A percentile compares a stretch with the other conserved stretches of the same genome.
These are phyloP conservation scores for Margaritifera margaritifera DNA, from an alignment of 2,888 invertebrate species.

Conservation along the genomic window DNA sequence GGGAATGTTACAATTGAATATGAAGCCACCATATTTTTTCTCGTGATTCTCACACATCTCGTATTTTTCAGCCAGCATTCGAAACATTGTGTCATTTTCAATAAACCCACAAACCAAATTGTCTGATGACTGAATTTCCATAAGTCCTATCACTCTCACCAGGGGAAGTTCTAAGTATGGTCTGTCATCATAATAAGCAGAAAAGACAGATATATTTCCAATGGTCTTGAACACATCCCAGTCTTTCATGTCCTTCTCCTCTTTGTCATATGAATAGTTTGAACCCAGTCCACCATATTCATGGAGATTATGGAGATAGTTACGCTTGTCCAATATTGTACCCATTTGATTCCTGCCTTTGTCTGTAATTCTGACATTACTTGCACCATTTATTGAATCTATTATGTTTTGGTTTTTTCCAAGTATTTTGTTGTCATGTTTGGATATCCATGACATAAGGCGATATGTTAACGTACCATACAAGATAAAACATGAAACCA, in stretches of 20 bases:
- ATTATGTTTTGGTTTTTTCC: too few relatives aligned
- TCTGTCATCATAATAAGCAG: conserved; percentile 56
- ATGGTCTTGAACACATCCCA: conserved; percentile 20
- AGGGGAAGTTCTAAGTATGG: conserved; percentile 16
- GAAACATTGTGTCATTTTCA: conserved; percentile 23
- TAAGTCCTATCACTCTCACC: conserved; percentile 47
- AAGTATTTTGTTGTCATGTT: too few relatives aligned
- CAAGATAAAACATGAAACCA: conserved; percentile 15
- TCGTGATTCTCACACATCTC: conserved; percentile 72
- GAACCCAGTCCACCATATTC: too few relatives aligned
- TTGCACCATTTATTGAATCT: too few relatives aligned
- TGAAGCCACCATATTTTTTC: conserved; percentile 66
- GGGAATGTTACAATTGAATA: conserved; percentile 63
- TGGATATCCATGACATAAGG: too few relatives aligned
- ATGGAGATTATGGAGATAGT: too few relatives aligned
- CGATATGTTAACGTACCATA: conserved; percentile 17
- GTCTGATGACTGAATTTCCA: conserved; percentile 31
- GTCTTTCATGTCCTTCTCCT: not conserved
- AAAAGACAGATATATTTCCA: conserved; percentile 50
- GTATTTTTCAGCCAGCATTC: conserved; percentile 41
- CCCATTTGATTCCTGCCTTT: too few relatives aligned
- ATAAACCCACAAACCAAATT: conserved; percentile 45
- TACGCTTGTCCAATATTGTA: too few relatives aligned
- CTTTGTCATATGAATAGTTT: too few relatives aligned
- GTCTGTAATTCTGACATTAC: too few relatives aligned